Evolutionary conservation across 2,113 vertebrate genomes (phyloP).

Genomic region (zebrafish (Danio rerio)): DNA sequence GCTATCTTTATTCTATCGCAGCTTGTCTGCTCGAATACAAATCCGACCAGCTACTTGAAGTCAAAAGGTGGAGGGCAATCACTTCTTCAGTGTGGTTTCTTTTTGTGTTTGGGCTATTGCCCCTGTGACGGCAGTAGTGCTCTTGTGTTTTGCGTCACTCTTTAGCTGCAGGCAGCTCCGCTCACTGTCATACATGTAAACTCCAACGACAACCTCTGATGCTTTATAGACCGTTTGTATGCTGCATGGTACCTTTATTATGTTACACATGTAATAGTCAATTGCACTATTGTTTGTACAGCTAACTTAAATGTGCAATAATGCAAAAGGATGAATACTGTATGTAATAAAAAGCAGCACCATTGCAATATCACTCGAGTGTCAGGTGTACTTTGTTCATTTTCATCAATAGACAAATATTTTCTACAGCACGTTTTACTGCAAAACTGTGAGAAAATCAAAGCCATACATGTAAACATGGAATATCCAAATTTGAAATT

Average conservation of each 20-base stretch:
- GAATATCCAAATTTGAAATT: too few species aligned
- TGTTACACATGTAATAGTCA: constrained; percentile 72
- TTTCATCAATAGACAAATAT: too few species aligned
- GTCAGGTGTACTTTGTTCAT: not conserved
- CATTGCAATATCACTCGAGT: constrained; percentile 63
- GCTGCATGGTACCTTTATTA: constrained; percentile 76
- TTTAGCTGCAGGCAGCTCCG: constrained; percentile 84
- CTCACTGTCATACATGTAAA: constrained; percentile 58
- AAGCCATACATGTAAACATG: too few species aligned
- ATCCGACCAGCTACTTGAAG: constrained; percentile 27
- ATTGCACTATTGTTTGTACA: constrained; percentile 82
- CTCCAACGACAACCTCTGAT: constrained; percentile 61
- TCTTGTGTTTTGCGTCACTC: constrained; percentile 58
- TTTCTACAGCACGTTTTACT: too few species aligned
- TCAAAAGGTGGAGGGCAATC: constrained; percentile 7
- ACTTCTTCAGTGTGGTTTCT: not conserved
- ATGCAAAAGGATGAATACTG: constrained; percentile 76
- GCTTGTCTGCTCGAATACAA: constrained; percentile 3
- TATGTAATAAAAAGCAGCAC: constrained; percentile 76
- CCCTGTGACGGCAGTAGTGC: constrained; percentile 4
- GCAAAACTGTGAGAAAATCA: too few species aligned
- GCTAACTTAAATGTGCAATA: constrained; percentile 83
- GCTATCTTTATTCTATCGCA: not conserved
- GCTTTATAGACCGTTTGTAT: constrained; percentile 71
- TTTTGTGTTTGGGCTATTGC: not conserved